A percentile compares a stretch with the other conserved stretches of the same genome.
Conservation (phyloP, 2,797 vertebrate species). For the Carapus acus region DNA sequence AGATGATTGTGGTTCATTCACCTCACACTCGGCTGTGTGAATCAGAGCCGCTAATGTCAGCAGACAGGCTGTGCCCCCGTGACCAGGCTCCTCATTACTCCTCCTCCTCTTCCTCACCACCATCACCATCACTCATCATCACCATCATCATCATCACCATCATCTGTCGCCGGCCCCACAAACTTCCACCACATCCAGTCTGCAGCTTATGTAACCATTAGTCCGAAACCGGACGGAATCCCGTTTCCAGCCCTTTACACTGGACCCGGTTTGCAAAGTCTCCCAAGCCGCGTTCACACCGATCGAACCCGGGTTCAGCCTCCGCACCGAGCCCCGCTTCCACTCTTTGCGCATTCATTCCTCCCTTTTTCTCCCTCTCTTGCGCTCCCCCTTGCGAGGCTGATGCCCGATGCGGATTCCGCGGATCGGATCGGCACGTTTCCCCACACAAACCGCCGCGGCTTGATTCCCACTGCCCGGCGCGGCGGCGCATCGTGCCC, state of each 20-base stretch:
- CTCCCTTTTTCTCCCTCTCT: too few species aligned
- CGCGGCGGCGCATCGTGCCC: too few species aligned
- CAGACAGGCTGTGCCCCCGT: conserved; percentile 13
- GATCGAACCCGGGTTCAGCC: too few species aligned
- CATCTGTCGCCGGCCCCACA: conserved; percentile 41
- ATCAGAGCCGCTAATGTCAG: conserved; percentile 14
- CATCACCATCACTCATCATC: conserved; percentile 23
- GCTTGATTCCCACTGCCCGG: conserved; percentile 7
- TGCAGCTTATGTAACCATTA: conserved; percentile 62
- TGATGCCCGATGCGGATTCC: too few species aligned
- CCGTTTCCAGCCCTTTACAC: background rate
- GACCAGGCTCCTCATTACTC: conserved; percentile 14
- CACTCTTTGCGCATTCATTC: too few species aligned
- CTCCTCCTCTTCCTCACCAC: conserved; percentile 30
- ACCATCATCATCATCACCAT: conserved; percentile 5
- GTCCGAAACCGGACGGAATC: conserved; percentile 43
- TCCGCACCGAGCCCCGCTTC: too few species aligned
- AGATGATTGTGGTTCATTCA: too few species aligned
- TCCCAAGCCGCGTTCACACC: too few species aligned
- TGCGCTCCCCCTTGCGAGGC: too few species aligned
- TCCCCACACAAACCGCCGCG: background rate
- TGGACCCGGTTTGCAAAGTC: too few species aligned
- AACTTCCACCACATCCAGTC: conserved; percentile 59
- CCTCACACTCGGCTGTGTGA: too few species aligned
- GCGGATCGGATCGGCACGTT: too few species aligned